Evolutionary conservation across 2,113 vertebrate species (phyloP), one percentile per base, ranked within the genome.

Genomic region (Taxidea taxus): DNA sequence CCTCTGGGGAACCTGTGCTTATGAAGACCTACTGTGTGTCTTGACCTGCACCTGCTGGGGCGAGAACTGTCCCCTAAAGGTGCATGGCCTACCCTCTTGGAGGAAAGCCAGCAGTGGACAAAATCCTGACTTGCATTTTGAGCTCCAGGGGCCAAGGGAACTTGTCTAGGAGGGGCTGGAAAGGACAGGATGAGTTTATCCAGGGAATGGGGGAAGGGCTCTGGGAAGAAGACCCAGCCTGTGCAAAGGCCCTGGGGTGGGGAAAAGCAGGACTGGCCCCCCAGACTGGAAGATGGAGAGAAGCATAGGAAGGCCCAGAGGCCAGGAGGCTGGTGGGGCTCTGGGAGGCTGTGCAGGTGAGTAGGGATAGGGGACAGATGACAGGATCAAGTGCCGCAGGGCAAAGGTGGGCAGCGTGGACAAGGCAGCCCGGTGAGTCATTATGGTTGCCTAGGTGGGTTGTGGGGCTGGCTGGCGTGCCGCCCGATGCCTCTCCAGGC

Each of bases 381-480:
- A 16, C 21, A 10, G 39, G 18, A 7, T 47, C 16, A 21, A 23
- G 7, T 44, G 39, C 37, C 56, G 12, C 39, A 16, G 84, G 44
- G 70, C n/a, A 2, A 5, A 27, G 27, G n/a, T 13, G 54, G 64
- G 64, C 75, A 8, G 9, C 9, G 2, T 34, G 18, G 54, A 51
- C 54, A 42, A 13, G 25, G 4, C 1, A 31, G 47, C 60, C 47
- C 72, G 3, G 20, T 1, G 37, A 27, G 47, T 66, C 44, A 0
- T 31, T 0, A 3, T 9, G 2, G 60, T 20, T 12, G 4, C 21
- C 42, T 1, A 0, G 84, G 4, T 20, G 7, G 34, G 29, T 2
- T 10, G 1, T 0, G 1, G 12, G 64, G 21, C 75, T 6, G 25
- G 51, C 39, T 18, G 42, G 4, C 54, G 3, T 12, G 11, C 21